Base-by-base conservation (phyloP, 2,113 vertebrate species). In the Cnemophilus loriae region DNA sequence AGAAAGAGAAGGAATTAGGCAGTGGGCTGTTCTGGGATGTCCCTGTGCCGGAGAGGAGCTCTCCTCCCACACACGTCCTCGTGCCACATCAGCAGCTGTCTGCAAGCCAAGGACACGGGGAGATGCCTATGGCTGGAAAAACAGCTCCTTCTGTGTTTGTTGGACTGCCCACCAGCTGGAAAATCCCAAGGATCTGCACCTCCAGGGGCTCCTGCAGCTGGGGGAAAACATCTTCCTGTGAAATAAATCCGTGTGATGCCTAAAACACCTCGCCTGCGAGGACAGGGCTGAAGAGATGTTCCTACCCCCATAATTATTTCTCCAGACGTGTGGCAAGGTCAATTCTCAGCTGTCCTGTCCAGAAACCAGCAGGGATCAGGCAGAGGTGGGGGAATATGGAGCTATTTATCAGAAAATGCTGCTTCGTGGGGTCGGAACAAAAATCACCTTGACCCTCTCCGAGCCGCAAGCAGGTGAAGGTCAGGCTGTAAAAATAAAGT, bases 61-160 rank as follows among this genome's bases (percentile, higher is more conserved):
- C 90, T 78, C 56, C 1, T 68, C 93, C 93, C 42, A 64, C 32
- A 11, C 89, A 71, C 81, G 21, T 82, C 87, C 14, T 61, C 1
- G 42, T 96, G 95, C 96, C 95, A 96, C 91, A 93, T 96, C 19
- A 73, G 93, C 96, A 96, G 91, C 89, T 76, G 61, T 57, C 49
- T 33, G 81, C 50, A 16, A 76, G 95, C 93, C 96, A 96, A 56
- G 91, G 39, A 64, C 77, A 46, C 0, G 32, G 61, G 84, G 68
- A 87, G 84, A 60, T 92, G 91, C 64, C 92, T 94, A 32, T 56
- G 89, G 71, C 77, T 96, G 95, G 89, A 96, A 95, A 96, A 94
- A 61, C 69, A 85, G 73, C 74, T 90, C 55, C 71, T 87, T 37
- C 90, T 93, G 22, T 85, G 49, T 92, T 84, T 78, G 8, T 81